A percentile compares a stretch with the other conserved stretches of the same genome.
phyloP scores from a whole-genome alignment of 2,888 invertebrate species.

The Copidosoma aretas region DNA sequence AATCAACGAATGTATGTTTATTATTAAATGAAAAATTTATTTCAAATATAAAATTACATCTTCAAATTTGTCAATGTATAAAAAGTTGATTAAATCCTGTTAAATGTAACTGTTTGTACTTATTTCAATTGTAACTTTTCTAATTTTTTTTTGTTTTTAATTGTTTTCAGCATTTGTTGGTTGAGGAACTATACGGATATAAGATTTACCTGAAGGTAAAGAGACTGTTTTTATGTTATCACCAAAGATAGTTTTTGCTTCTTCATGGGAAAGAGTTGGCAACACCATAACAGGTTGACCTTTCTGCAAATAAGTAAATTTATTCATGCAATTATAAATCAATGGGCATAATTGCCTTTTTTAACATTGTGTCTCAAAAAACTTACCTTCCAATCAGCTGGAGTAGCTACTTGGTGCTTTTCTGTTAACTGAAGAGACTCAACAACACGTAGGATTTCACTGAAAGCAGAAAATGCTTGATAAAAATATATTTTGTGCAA shows the following conservation, averaged over 20 bases:
- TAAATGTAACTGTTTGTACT: constrained; percentile 41
- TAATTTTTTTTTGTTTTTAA: constrained; percentile 27
- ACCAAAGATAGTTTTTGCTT: constrained; percentile 76
- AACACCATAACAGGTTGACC: constrained; percentile 91
- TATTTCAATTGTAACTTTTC: constrained; percentile 27
- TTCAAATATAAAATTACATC: constrained; percentile 39
- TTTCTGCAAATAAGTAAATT: constrained; percentile 65
- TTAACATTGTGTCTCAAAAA: neutral
- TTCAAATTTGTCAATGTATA: constrained; percentile 42
- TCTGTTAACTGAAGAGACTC: constrained; percentile 92
- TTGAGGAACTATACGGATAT: constrained; percentile 77
- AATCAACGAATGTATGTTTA: constrained; percentile 41
- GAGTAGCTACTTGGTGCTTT: constrained; percentile 85
- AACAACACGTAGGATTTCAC: constrained; percentile 90
- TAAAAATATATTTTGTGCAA: constrained; percentile 19
- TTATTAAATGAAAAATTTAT: constrained; percentile 41
- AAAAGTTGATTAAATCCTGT: constrained; percentile 44
- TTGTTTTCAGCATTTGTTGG: constrained; percentile 56
- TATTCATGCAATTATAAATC: neutral
- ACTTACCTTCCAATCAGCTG: constrained; percentile 85
- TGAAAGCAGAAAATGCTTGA: constrained; percentile 62
- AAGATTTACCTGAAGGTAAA: constrained; percentile 86
- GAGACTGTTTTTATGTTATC: constrained; percentile 71
- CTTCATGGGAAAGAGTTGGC: constrained; percentile 77
- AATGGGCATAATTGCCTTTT: neutral